A percentile compares a stretch with the other conserved stretches of the same genome.
These are phyloP conservation scores for Ahaetulla prasina DNA, from an alignment of 2,113 vertebrate genomes.

Conservation along the genomic window DNA sequence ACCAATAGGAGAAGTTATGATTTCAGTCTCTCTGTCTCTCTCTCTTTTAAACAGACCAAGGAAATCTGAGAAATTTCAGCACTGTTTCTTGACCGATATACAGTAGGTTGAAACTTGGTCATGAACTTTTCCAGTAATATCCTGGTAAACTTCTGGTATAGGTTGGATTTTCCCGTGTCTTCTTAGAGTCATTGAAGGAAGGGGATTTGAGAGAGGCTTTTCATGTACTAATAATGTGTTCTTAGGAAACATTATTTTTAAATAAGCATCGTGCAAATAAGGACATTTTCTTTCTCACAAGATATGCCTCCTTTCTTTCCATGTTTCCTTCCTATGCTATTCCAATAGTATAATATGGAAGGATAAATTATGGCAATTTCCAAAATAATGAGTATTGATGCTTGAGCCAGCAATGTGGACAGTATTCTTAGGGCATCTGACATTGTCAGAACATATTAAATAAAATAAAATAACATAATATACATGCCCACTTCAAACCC, in stretches of 20 bases:
- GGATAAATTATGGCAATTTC: background rate
- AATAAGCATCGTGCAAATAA: background rate
- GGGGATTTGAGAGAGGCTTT: background rate
- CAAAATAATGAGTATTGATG: background rate
- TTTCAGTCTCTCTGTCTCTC: background rate
- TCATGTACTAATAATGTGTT: background rate
- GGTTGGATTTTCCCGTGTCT: background rate
- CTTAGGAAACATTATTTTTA: background rate
- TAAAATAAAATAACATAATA: too few relatives aligned
- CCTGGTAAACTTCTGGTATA: background rate
- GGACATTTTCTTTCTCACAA: background rate
- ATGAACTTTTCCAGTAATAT: background rate
- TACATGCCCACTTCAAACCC: too few relatives aligned
- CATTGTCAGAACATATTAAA: background rate
- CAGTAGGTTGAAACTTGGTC: background rate
- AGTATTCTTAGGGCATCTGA: background rate
- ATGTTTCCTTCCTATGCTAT: background rate
- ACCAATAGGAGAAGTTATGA: background rate
- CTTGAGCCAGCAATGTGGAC: background rate
- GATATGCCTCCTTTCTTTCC: background rate
- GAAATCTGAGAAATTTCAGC: background rate
- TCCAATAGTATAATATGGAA: background rate
- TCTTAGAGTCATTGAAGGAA: background rate
- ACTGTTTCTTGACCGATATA: background rate
- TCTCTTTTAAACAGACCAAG: background rate